These are phyloP conservation scores for Cerceris rybyensis DNA, from an alignment of 2,888 invertebrate genomes.

Conservation along the genomic window DNA sequence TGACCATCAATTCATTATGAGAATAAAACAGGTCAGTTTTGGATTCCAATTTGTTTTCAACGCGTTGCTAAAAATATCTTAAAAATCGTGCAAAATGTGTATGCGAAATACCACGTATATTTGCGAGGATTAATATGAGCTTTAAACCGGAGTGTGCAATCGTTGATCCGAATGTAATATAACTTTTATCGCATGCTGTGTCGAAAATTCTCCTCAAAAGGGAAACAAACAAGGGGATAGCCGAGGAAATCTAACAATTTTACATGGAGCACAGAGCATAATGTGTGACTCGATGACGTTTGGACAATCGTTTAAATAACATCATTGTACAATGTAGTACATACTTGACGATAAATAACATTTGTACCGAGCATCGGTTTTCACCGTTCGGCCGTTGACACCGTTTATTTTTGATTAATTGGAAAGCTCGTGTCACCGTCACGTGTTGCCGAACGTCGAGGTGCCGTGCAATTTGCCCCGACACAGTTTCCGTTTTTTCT, in stretches of 20 bases:
- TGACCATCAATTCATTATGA: no score
- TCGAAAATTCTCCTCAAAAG: conserved; percentile 35
- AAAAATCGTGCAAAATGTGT: no score
- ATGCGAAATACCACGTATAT: no score
- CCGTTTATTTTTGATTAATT: conserved; percentile 72
- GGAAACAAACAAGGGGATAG: conserved; percentile 33
- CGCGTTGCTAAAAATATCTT: no score
- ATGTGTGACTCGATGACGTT: conserved; percentile 55
- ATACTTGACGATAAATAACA: conserved; percentile 71
- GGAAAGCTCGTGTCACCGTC: conserved; percentile 65
- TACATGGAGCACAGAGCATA: conserved; percentile 34
- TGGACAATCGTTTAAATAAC: conserved; percentile 63
- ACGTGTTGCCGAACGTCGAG: conserved; percentile 54
- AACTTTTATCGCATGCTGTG: conserved; percentile 31
- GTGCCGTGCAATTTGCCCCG: conserved; percentile 49
- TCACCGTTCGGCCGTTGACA: conserved; percentile 57
- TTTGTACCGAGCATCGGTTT: conserved; percentile 66
- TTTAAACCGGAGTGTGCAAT: no score
- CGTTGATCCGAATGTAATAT: background rate
- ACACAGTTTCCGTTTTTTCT: conserved; percentile 51
- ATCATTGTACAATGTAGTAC: conserved; percentile 30
- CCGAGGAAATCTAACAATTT: conserved; percentile 40
- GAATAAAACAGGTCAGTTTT: no score
- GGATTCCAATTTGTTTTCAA: no score
- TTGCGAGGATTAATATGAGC: no score